Percentiles rank a stretch among this genome's conserved stretches.
Conservation (phyloP, 2,888 invertebrate genomes). For the Pasiphila rectangulata region DNA sequence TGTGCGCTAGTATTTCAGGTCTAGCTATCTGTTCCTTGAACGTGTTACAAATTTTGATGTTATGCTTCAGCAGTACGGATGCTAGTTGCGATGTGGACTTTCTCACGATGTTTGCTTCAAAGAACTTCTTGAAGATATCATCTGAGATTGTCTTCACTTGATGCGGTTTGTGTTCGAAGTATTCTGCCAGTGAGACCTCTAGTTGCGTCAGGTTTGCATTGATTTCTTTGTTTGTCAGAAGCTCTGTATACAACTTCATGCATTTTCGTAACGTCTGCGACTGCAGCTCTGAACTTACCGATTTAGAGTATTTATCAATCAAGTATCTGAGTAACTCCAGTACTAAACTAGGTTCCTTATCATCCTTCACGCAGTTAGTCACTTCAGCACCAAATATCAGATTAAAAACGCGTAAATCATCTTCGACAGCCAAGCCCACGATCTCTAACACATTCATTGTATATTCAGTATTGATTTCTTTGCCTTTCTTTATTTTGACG, state of each 20-base stretch:
- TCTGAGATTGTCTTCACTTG: conserved; percentile 70
- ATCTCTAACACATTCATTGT: conserved; percentile 67
- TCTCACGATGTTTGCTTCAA: conserved; percentile 71
- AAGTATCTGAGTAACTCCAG: conserved; percentile 71
- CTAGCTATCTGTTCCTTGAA: conserved; percentile 70
- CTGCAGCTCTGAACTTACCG: conserved; percentile 50
- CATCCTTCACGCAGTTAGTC: conserved; percentile 60
- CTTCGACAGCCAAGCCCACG: conserved; percentile 59
- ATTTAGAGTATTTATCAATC: conserved; percentile 68
- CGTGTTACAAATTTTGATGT: conserved; percentile 65
- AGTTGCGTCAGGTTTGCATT: conserved; percentile 74
- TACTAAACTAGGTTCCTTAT: conserved; percentile 75
- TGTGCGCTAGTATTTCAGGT: conserved; percentile 75
- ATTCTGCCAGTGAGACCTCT: conserved; percentile 77
- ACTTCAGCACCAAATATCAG: conserved; percentile 57
- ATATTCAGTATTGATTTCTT: conserved; percentile 54
- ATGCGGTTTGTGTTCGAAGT: conserved; percentile 83
- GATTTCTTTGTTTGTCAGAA: conserved; percentile 61
- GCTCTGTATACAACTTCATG: conserved; percentile 64
- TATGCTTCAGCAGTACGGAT: conserved; percentile 79
- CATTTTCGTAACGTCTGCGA: conserved; percentile 59
- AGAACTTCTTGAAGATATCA: conserved; percentile 78
- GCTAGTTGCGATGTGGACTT: conserved; percentile 82
- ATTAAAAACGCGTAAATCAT: conserved; percentile 67
- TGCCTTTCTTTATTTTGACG: conserved; percentile 67